Conservation (phyloP, 2,797 vertebrate species). For the Notamacropus eugenii region DNA sequence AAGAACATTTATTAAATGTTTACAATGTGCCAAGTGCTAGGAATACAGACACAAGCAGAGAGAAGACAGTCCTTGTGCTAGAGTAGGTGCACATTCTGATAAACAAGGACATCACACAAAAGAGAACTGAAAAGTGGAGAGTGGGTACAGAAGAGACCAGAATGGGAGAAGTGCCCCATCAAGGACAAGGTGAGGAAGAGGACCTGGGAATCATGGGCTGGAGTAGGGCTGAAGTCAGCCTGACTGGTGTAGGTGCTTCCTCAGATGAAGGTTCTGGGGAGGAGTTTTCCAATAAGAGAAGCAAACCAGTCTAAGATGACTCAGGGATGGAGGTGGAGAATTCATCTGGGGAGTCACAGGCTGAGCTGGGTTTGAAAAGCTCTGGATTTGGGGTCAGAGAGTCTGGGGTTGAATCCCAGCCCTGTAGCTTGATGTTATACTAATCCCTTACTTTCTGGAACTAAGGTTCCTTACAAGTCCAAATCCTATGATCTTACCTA, state of each 20-base stretch:
- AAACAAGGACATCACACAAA: not conserved
- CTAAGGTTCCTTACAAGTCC: conserved; percentile 25
- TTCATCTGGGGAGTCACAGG: not conserved
- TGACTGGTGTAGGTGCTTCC: not conserved
- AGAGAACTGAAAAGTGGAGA: not conserved
- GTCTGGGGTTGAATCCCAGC: not conserved
- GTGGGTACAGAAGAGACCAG: not conserved
- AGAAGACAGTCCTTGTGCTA: not conserved
- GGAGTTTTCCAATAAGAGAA: not conserved
- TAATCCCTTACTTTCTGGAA: not conserved
- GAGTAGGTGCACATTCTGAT: not conserved
- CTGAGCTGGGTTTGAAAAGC: not conserved
- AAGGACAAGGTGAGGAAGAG: not conserved
- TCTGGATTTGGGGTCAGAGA: not conserved
- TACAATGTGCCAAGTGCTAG: not conserved
- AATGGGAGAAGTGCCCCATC: not conserved
- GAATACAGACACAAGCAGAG: not conserved
- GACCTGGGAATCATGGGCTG: not conserved
- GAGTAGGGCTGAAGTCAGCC: not conserved
- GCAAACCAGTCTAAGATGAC: not conserved
- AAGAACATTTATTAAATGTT: not conserved
- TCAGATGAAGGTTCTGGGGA: not conserved
- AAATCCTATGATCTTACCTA: not conserved
- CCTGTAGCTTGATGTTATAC: not conserved
- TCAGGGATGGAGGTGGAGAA: not conserved